A percentile compares a stretch with the other conserved stretches of the same genome.
Evolutionary conservation across 2,888 invertebrate species (phyloP).

Genomic region (Catocala fraxini): DNA sequence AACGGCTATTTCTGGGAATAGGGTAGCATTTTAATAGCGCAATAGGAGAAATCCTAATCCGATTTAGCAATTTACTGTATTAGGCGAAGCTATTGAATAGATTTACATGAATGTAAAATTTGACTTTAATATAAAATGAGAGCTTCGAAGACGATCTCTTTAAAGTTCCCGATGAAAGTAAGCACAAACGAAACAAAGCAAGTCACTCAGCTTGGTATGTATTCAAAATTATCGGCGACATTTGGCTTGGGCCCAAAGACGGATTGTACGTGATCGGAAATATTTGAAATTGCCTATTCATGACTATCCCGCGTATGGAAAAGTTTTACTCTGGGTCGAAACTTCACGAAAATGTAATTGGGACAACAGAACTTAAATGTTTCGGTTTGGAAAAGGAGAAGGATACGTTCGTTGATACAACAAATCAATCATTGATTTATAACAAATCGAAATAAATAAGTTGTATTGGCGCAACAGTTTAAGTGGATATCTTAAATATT

Average conservation of each 20-base stretch:
- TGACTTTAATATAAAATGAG: background rate
- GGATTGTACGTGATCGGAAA: constrained; percentile 74
- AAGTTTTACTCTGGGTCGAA: constrained; percentile 63
- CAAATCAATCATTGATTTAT: background rate
- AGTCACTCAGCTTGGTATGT: constrained; percentile 18
- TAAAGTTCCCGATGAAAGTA: constrained; percentile 10
- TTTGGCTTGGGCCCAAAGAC: constrained; percentile 74
- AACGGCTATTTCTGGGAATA: too few species aligned
- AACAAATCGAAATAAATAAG: too few species aligned
- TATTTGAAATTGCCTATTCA: constrained; percentile 79
- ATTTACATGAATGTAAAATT: too few species aligned
- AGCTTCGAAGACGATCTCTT: background rate
- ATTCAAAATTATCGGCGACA: constrained; percentile 64
- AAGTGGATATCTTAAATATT: too few species aligned
- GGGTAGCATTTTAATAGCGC: too few species aligned
- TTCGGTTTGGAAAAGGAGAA: constrained; percentile 24
- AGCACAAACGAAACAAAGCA: constrained; percentile 15
- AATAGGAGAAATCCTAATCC: too few species aligned
- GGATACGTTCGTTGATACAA: background rate
- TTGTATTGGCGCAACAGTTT: too few species aligned
- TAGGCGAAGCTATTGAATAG: too few species aligned
- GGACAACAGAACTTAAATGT: constrained; percentile 28
- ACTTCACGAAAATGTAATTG: constrained; percentile 49
- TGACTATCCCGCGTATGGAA: constrained; percentile 64
- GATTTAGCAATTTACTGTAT: too few species aligned